Percentiles rank a stretch among this genome's conserved stretches.
Evolutionary conservation across 2,113 vertebrate species (phyloP).

Genomic region (Corydoras sp.): DNA sequence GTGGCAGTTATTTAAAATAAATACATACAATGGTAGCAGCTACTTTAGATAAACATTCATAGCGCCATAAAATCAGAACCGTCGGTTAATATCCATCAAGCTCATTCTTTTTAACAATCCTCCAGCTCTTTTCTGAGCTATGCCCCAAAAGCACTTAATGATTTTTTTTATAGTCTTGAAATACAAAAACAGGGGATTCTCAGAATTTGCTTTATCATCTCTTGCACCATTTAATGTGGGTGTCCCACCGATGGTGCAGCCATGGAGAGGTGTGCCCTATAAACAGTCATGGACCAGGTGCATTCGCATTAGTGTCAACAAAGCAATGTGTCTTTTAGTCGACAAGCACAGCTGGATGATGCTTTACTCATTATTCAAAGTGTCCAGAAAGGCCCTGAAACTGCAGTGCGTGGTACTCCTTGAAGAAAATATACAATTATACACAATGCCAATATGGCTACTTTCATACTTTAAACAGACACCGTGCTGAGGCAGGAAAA

Average conservation of each 20-base stretch:
- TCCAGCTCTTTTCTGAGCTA: too few relatives aligned
- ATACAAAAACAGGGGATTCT: too few relatives aligned
- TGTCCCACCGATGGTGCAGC: neutral
- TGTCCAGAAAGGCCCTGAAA: constrained; percentile 29
- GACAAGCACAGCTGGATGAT: constrained; percentile 34
- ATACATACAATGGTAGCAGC: too few relatives aligned
- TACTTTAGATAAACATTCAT: too few relatives aligned
- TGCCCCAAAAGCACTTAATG: too few relatives aligned
- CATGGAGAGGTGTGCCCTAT: constrained; percentile 6
- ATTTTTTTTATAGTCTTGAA: too few relatives aligned
- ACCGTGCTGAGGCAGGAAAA: constrained; percentile 23
- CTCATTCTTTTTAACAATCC: too few relatives aligned
- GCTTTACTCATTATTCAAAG: constrained; percentile 39
- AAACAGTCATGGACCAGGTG: constrained; percentile 16
- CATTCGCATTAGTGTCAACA: constrained; percentile 19
- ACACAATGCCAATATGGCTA: constrained; percentile 3
- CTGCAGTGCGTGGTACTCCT: constrained; percentile 11
- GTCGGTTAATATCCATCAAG: too few relatives aligned
- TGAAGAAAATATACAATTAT: constrained; percentile 9
- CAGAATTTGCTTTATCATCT: too few relatives aligned
- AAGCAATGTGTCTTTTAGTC: constrained; percentile 30
- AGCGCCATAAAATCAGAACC: too few relatives aligned
- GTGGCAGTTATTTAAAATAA: too few relatives aligned
- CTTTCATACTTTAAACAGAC: constrained; percentile 25
- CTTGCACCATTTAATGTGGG: neutral